Evolutionary conservation across 2,113 vertebrate species (phyloP), one percentile per base, ranked within the genome.

Genomic region (Ammodytes marinus): DNA sequence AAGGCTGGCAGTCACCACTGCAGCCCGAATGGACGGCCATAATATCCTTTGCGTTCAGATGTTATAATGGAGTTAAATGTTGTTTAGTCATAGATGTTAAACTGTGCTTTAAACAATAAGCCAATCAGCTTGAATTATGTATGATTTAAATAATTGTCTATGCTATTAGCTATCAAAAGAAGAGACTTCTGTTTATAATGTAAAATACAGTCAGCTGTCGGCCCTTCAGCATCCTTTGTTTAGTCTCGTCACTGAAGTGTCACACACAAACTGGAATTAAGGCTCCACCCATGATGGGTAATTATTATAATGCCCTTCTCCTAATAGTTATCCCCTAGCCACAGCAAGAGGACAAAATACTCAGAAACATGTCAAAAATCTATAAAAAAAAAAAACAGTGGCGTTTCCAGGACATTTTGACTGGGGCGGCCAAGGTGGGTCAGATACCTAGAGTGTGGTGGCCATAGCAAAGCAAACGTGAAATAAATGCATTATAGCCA

Each of bases 181-280:
- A 54, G 49, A 27, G 17, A 5, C 47, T 9, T 17, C 13, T 37
- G 42, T 13, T 9, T 17, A 27, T 40, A 14, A 45, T 57, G 5
- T 40, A 4, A 50, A 42, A 61, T 13, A 59, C 58, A 43, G 17
- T 4, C 39, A 35, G 10, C 47, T 35, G 7, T 52, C 45, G 12
- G n/a, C 35, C 14, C 9, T 37, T 9, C 19, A 59, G 54, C 64
- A 35, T 69, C 64, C 50, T 57, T 75, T 76, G 45, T 75, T 69
- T 3, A 45, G 15, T 57, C 14, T 13, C 3, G 27, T 27, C 3
- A 43, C 8, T 59, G 10, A 19, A n/a, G 15, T 66, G 60, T 19
- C 27, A 27, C 27, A 14, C 40, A 5, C 27, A 43, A 55, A 68
- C 9, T 50, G 59, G n/a, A 27, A 17, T 46, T 15, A 39, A 42